phyloP scores from a whole-genome alignment of 2,888 invertebrate genomes.

The Salpingus planirostris region DNA sequence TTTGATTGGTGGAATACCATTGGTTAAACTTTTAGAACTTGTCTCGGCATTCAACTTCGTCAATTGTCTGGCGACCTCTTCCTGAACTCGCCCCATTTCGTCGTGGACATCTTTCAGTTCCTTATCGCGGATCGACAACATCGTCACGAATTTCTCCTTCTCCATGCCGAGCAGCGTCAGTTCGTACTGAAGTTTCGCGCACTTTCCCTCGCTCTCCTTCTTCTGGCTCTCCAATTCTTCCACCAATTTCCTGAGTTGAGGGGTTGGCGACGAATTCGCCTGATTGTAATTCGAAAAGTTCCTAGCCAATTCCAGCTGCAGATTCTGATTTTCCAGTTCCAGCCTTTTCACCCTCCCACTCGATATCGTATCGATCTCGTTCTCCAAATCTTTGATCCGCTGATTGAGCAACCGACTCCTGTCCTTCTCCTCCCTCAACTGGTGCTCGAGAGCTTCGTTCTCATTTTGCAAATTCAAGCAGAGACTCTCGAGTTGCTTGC shows the following conservation, averaged over 20 bases:
- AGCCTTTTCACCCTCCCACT: conserved; percentile 17
- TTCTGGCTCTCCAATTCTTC: conserved; percentile 32
- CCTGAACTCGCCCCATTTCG: conserved; percentile 38
- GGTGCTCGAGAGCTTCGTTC: conserved; percentile 31
- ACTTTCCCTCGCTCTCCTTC: conserved; percentile 27
- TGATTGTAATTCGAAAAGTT: conserved; percentile 11
- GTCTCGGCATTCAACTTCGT: conserved; percentile 25
- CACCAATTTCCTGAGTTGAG: conserved; percentile 27
- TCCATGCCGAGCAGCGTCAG: conserved; percentile 34
- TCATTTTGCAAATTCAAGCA: conserved; percentile 34
- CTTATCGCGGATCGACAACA: conserved; percentile 35
- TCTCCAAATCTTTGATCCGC: conserved; percentile 30
- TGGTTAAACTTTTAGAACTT: too few species aligned
- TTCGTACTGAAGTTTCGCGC: conserved; percentile 29
- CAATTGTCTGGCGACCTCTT: conserved; percentile 37
- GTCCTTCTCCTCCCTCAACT: conserved; percentile 29
- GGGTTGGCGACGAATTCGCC: too few species aligned
- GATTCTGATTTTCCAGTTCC: conserved; percentile 22
- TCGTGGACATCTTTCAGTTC: conserved; percentile 37
- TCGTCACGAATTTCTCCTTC: conserved; percentile 37
- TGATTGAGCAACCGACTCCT: conserved; percentile 25
- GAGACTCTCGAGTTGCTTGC: conserved; percentile 35
- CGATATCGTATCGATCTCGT: conserved; percentile 18
- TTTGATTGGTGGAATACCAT: too few species aligned
- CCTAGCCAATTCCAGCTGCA: conserved; percentile 7